Base-by-base conservation (phyloP, 2,797 vertebrate genomes). In the Muscicapa comitata region DNA sequence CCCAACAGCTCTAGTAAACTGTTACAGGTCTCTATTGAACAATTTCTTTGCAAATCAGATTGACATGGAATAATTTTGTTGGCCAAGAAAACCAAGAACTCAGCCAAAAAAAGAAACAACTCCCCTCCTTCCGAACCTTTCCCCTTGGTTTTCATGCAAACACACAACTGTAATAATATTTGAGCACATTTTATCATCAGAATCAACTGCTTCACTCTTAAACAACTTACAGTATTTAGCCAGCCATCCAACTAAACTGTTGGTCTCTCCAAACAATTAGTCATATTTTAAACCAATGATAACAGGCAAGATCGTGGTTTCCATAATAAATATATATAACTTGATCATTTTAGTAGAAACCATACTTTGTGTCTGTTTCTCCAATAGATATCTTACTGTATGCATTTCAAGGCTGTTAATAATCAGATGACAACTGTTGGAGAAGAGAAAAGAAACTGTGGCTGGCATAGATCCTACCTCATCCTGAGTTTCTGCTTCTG, bases 111-210 rank as follows among this genome's bases (percentile, higher is more conserved):
- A 77, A 84, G 50, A 65, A 48, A 70, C 67, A 70, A 13, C 5
- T 13, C 6, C 4, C 4, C 37, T 28, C 28, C 26, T 10, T 11
- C 50, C 7, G 0, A 78, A 25, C 20, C 29, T 37, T 94, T 84
- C 65, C 85, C 78, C 54, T 77, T 15, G 7, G 62, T 93, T 95
- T 93, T 93, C 83, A 83, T 55, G 63, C 66, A 97, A 94, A 93
- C 73, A 94, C 74, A 90, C 79, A 92, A 95, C 94, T 96, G 92
- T 81, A 97, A 92, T 92, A 93, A 91, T 90, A 93, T 95, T 92
- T 94, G 63, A 91, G 35, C 38, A 71, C 81, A 74, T 68, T 92
- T 88, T 88, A 96, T 94, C 73, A 96, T 85, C 48, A 92, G 86
- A 95, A 89, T 89, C 78, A 95, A 82, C 86, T 93, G 86, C 75